phyloP scores from a whole-genome alignment of 2,113 vertebrate species.

The Mus pahari region DNA sequence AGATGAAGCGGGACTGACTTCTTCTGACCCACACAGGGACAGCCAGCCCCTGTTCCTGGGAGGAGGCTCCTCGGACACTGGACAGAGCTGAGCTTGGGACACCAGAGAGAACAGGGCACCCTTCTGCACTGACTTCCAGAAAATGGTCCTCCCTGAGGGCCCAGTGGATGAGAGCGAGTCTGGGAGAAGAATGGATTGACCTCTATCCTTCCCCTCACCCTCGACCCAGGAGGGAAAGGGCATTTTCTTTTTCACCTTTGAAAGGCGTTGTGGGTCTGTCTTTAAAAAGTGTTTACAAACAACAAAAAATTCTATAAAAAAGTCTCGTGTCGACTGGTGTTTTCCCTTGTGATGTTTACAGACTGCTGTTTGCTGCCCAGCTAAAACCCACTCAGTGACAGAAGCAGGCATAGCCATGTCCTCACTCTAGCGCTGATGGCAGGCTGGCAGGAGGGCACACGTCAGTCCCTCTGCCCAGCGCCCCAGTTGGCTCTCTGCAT shows the following conservation, averaged over 20 bases:
- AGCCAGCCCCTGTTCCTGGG: slow-evolving; percentile 59
- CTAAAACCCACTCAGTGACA: slow-evolving; percentile 80
- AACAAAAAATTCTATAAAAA: slow-evolving; percentile 86
- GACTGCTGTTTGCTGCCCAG: slow-evolving; percentile 84
- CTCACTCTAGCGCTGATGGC: not conserved
- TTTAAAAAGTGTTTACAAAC: slow-evolving; percentile 90
- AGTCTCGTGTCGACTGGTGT: slow-evolving; percentile 88
- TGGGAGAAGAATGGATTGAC: slow-evolving; percentile 80
- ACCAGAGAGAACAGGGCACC: slow-evolving; percentile 77
- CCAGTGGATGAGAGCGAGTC: slow-evolving; percentile 58
- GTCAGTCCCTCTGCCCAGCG: not conserved
- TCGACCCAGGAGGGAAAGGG: slow-evolving; percentile 80
- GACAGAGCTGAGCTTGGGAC: slow-evolving; percentile 77
- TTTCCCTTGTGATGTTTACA: slow-evolving; percentile 89
- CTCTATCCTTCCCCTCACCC: slow-evolving; percentile 65
- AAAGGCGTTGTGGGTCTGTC: slow-evolving; percentile 83
- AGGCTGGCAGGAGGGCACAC: not conserved
- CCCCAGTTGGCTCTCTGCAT: not conserved
- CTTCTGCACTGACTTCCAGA: slow-evolving; percentile 86
- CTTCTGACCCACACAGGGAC: slow-evolving; percentile 76
- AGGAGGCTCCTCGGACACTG: slow-evolving; percentile 65
- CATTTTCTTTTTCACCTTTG: slow-evolving; percentile 83
- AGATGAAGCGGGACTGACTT: slow-evolving; percentile 76
- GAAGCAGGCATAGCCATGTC: slow-evolving; percentile 66
- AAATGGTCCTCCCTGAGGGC: slow-evolving; percentile 84